Base-by-base conservation (phyloP, 2,113 vertebrate species). In the Rhipidura dahli region DNA sequence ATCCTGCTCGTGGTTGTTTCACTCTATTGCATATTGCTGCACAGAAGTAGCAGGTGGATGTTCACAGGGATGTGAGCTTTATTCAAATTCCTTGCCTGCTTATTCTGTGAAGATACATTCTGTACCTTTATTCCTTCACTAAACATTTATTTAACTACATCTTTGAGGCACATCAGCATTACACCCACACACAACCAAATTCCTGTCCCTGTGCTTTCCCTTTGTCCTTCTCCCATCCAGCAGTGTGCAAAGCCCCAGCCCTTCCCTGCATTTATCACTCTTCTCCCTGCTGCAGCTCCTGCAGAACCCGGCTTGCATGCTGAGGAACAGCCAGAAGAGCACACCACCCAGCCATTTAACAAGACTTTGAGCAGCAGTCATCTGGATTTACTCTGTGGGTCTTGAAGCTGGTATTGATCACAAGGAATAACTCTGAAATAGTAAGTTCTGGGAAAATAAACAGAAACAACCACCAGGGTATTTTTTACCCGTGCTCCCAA, bases 401-500 rank as follows among this genome's bases (percentile, higher is more conserved):
- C 54, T 66, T 89, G 78, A 79, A 90, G 69, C 30, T 54, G 33
- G 56, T 92, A 94, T 94, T 83, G 95, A 96, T 89, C 59, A 39
- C 23, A 44, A 81, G 76, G 72, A 89, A 45, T 61, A 81, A 42
- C 68, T 69, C 66, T 92, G 83, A 95, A 93, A 86, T 53, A 93
- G 79, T 35, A 73, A 66, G 16, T 70, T 80, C 83, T 90, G 54
- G 28, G 33, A 35, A 90, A 88, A 85, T 83, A 96, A 89, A 94
- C 63, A 88, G 63, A 49, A 90, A 47, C 21, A 93, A 26, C 20
- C 51, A 60, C 73, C 47, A 73, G 13, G 5, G 4, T 16, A n/a
- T 65, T 92, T 91, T 82, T 77, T 35, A 83, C 30, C 79, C 16
- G 2, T 56, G 47, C 30, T 81, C 84, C 88, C 23, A 66, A 66